Conservation (phyloP, 2,113 vertebrate species). For the Nettapus auritus region DNA sequence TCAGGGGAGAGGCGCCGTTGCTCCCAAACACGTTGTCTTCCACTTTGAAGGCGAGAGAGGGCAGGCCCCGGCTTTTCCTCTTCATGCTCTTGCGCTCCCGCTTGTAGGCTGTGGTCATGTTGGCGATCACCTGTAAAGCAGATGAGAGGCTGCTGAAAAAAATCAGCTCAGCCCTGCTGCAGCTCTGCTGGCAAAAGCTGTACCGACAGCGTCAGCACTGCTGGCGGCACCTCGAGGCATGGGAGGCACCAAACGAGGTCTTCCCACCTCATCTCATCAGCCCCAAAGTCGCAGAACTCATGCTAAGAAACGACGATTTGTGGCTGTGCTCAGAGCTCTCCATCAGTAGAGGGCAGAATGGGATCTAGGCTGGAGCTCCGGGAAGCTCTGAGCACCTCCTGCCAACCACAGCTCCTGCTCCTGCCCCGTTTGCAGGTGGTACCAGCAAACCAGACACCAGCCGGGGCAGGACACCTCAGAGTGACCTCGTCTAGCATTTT, state of each 20-base stretch:
- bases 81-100: conserved; percentile 80
- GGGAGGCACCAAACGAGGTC: not conserved
- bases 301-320: not conserved
- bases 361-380: not conserved
- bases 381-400: not conserved
- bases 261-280: not conserved
- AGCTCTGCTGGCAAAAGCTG: not conserved
- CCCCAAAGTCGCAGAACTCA: not conserved
- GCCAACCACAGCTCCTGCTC: not conserved
- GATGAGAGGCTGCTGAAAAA: not conserved
- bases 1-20: conserved; percentile 62
- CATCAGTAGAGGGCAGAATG: conserved; percentile 45
- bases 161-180: not conserved
- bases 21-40: conserved; percentile 71
- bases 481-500: not conserved
- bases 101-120: conserved; percentile 84
- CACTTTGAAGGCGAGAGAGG: conserved; percentile 77
- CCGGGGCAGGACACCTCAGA: not conserved
- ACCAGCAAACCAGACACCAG: not conserved
- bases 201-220: not conserved
- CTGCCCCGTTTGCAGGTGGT: not conserved
- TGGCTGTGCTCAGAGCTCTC: accelerated
- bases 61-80: conserved; percentile 67
- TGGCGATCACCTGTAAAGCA: conserved; percentile 82
- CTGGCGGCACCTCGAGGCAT: not conserved